Base-by-base conservation (phyloP, 2,888 invertebrate genomes). In the Chirona hameri region DNA sequence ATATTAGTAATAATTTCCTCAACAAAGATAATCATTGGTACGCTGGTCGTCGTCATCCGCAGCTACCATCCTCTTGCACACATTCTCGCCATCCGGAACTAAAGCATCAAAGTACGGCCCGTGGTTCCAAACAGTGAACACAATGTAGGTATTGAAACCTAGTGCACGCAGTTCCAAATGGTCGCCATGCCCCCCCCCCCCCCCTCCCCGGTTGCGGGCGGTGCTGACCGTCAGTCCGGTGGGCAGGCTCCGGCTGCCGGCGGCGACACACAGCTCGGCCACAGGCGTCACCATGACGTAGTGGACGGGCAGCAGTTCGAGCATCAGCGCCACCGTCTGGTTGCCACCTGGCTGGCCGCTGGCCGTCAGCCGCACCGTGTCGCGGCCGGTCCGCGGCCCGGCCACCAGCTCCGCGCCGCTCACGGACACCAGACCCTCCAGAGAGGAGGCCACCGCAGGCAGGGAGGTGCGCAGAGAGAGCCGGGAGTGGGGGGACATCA, bases 211-310 rank as follows among this genome's bases (percentile, higher is more conserved):
- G n/a, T 48, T 12, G 48, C 48, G 7, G 9, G 7, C 48, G 48
- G 48, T 9, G 0, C 76, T 76, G 18, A 79, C 79, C 48, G 48
- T n/a, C 27, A 79, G 48, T 27, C 79, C 79, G 48, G 48, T 52
- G 79, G 79, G 79, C 52, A 79, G 79, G 0, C 52, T 5, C 27
- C 48, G 1, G 52, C 12, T 0, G 79, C 79, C 79, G 27, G n/a
- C n/a, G 24, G n/a, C n/a, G 48, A 48, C 48, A 46, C 79, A 52
- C 27, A n/a, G n/a, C 48, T 55, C 80, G 10, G 46, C 80, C 80
- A 52, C 52, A 15, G 80, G 52, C 55, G 80, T 80, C 80, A 55
- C 48, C 80, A 80, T 80, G 12, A 80, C 9, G 29, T 80, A 80
- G 52, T 80, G 80, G 15, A 52, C 80, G 52, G 48, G 52, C 27